Evolutionary conservation across 2,888 invertebrate genomes (phyloP).

Genomic region (Epistrophe eligans): DNA sequence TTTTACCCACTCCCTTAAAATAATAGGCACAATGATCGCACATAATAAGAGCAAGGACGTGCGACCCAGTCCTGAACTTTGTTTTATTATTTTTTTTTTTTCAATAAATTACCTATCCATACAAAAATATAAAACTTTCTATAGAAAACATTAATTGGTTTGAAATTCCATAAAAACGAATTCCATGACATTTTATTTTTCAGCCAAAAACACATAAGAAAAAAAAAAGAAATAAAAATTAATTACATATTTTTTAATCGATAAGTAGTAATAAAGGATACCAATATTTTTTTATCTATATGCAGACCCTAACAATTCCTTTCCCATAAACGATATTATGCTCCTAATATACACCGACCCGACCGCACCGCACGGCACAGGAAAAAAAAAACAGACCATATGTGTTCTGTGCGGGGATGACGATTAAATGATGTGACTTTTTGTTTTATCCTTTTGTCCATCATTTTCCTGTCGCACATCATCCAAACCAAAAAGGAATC

Average conservation of each 20-base stretch:
- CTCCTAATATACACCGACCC: not conserved
- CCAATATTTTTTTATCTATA: not conserved
- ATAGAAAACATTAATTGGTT: not conserved
- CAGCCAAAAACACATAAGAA: not conserved
- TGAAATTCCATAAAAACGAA: not conserved
- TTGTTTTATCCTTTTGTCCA: conserved; percentile 41
- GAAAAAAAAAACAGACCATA: conserved; percentile 4
- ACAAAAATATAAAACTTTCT: no score
- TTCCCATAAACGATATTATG: conserved; percentile 5
- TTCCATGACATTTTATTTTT: not conserved
- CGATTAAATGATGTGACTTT: not conserved
- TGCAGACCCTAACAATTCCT: not conserved
- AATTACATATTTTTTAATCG: conserved; percentile 10
- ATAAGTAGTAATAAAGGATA: not conserved
- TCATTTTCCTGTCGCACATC: conserved; percentile 58
- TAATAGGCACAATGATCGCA: no score
- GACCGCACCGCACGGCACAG: not conserved
- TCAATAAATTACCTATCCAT: no score
- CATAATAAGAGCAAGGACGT: no score
- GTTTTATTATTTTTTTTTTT: no score
- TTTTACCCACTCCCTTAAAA: no score
- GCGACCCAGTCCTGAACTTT: no score
- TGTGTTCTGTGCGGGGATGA: not conserved
- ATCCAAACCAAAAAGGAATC: conserved; percentile 46
- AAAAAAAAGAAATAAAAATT: not conserved